These are phyloP conservation scores for Apodemia duryi DNA, from an alignment of 2,888 invertebrate species.

Conservation along the genomic window DNA sequence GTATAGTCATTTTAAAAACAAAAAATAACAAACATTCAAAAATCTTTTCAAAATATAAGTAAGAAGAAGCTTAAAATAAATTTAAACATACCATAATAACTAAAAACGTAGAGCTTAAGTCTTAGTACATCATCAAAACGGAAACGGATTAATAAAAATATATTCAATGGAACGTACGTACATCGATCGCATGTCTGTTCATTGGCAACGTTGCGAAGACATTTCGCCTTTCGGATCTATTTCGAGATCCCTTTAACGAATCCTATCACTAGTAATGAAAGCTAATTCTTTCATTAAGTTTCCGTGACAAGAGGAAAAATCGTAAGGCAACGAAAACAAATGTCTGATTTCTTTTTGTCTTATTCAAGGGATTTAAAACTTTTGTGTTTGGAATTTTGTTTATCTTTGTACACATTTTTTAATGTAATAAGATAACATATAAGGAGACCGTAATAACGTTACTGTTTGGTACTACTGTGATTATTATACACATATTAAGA, in stretches of 20 bases:
- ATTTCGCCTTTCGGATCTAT: conserved; percentile 75
- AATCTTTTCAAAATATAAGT: too few species aligned
- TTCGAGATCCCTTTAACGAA: conserved; percentile 76
- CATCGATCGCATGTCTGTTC: conserved; percentile 47
- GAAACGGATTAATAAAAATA: background rate
- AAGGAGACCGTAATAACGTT: too few species aligned
- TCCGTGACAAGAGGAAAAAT: conserved; percentile 73
- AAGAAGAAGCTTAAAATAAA: background rate
- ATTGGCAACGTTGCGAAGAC: conserved; percentile 66
- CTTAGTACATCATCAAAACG: too few species aligned
- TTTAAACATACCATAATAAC: too few species aligned
- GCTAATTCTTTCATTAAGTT: conserved; percentile 79
- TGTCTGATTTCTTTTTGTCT: conserved; percentile 32
- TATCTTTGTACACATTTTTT: background rate
- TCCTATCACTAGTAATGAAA: conserved; percentile 77
- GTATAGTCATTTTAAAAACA: too few species aligned
- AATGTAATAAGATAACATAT: too few species aligned
- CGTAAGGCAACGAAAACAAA: conserved; percentile 65
- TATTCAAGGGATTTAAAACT: background rate
- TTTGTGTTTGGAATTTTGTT: background rate
- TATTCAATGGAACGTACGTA: conserved; percentile 17
- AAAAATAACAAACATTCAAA: too few species aligned
- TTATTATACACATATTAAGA: too few species aligned
- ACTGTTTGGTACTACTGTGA: too few species aligned
- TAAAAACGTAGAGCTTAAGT: too few species aligned